Evolutionary conservation across 1,140 invertebrate genomes (phyloP).

Genomic region (Drosophila malerkotliana): DNA sequence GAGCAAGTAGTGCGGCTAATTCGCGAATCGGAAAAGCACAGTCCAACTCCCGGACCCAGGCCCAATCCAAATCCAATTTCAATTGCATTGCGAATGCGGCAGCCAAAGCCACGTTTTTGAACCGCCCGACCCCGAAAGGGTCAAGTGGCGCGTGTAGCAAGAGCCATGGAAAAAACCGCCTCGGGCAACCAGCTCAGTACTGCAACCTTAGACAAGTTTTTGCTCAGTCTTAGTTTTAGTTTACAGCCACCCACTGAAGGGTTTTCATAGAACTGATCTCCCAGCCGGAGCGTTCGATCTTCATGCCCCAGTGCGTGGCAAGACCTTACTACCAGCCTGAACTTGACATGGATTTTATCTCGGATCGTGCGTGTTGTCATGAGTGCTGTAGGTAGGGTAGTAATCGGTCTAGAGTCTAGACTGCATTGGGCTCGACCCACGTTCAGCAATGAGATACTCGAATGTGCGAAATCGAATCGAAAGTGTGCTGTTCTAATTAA

Average conservation of each 20-base stretch:
- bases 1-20: constrained; percentile 34
- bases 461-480: constrained; percentile 16
- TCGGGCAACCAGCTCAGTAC: constrained; percentile 10
- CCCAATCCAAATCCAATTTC: constrained; percentile 55
- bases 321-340: constrained; percentile 67
- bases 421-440: constrained; percentile 73
- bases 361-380: constrained; percentile 52
- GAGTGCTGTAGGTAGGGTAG: constrained; percentile 55
- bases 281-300: constrained; percentile 60
- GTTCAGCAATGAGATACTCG: constrained; percentile 60
- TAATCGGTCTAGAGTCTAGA: constrained; percentile 52
- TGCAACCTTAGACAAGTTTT: constrained; percentile 6
- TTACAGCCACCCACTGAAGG: constrained; percentile 31
- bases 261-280: constrained; percentile 31
- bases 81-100: constrained; percentile 62
- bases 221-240: background rate
- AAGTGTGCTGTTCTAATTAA: constrained; percentile 68
- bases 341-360: constrained; percentile 73
- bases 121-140: constrained; percentile 62
- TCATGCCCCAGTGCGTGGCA: constrained; percentile 65
- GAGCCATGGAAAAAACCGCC: constrained; percentile 60
- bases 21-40: constrained; percentile 32
- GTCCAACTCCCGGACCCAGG: constrained; percentile 9
- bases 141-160: constrained; percentile 78
- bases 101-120: constrained; percentile 71